phyloP scores from a whole-genome alignment of 2,888 invertebrate genomes.

The Pollenia angustigena region DNA sequence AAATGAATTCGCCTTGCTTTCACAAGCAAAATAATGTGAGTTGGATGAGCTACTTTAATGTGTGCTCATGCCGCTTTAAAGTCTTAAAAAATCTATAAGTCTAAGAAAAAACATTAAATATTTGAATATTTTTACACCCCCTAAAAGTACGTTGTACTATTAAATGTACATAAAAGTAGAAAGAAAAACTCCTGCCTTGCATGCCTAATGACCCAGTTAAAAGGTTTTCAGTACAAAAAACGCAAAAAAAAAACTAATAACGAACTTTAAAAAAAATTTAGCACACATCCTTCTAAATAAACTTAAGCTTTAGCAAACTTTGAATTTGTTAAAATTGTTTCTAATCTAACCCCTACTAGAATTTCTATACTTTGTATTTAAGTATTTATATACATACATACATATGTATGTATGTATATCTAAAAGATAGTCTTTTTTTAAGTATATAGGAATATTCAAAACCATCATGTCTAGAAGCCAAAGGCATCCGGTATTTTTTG shows the following conservation, averaged over 20 bases:
- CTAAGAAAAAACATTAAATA: not conserved
- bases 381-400: not conserved
- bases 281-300: conserved; percentile 63
- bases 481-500: conserved; percentile 49
- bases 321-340: conserved; percentile 25
- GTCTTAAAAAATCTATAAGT: not conserved
- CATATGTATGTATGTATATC: not conserved
- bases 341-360: not conserved
- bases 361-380: not conserved
- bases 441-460: conserved; percentile 50
- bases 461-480: conserved; percentile 66
- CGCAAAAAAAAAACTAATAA: conserved; percentile 31
- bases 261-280: conserved; percentile 40
- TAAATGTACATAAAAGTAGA: not conserved
- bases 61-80: no score
- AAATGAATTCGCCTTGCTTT: no score
- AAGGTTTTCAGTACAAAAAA: conserved; percentile 30
- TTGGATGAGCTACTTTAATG: no score
- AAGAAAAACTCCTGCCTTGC: conserved; percentile 22
- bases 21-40: no score
- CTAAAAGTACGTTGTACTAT: not conserved
- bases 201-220: conserved; percentile 68
- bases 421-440: not conserved
- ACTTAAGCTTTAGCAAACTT: conserved; percentile 61
- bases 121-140: not conserved